A percentile compares a stretch with the other conserved stretches of the same genome.
These are phyloP conservation scores for Alces alces DNA, from an alignment of 2,113 vertebrate species.

Conservation along the genomic window DNA sequence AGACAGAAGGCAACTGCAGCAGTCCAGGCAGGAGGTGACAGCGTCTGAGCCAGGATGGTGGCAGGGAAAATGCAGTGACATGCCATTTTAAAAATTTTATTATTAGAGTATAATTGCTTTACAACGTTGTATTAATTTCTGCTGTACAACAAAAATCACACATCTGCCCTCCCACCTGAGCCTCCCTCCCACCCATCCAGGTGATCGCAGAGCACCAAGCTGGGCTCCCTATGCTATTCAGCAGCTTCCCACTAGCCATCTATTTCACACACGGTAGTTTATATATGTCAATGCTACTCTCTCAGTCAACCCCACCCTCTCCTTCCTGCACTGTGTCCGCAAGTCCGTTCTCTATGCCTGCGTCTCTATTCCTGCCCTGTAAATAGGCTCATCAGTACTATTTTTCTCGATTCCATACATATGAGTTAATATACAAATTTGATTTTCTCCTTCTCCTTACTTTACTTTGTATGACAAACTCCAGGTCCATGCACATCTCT, in stretches of 20 bases:
- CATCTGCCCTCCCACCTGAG: not conserved
- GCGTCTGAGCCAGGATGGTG: not conserved
- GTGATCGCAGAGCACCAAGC: not conserved
- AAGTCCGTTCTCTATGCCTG: not conserved
- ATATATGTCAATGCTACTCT: not conserved
- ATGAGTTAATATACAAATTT: not conserved
- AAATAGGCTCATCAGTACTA: not conserved
- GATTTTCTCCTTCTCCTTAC: not conserved
- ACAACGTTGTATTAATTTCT: not conserved
- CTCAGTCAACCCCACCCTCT: not conserved
- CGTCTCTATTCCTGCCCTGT: not conserved
- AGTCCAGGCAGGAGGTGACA: not conserved
- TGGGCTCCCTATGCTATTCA: not conserved
- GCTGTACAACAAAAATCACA: not conserved
- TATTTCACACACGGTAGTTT: rapidly evolving
- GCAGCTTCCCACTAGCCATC: not conserved
- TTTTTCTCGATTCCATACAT: not conserved
- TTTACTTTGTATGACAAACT: not conserved
- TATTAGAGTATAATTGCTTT: not conserved
- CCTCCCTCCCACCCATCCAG: not conserved
- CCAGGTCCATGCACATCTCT: not conserved
- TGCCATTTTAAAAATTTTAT: not conserved
- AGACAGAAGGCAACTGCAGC: not conserved
- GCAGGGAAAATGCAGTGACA: not conserved
- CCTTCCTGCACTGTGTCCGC: not conserved